Evolutionary conservation across 2,888 invertebrate species (phyloP).

Genomic region (Andrena chrysosceles): DNA sequence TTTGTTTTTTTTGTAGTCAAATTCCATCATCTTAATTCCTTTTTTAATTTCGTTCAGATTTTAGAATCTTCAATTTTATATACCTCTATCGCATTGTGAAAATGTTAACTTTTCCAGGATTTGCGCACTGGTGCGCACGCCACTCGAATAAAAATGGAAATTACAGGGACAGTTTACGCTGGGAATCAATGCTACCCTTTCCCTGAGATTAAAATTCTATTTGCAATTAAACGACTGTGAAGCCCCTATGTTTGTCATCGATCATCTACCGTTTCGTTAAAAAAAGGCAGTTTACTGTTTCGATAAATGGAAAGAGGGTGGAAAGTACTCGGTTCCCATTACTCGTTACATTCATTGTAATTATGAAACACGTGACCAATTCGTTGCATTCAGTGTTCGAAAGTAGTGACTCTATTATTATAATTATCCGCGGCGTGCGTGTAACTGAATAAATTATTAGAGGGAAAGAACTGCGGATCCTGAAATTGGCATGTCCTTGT

Average conservation of each 20-base stretch:
- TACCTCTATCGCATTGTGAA: not conserved
- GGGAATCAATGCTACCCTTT: constrained; percentile 41
- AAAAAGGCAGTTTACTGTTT: not conserved
- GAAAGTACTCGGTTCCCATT: not conserved
- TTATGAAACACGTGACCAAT: constrained; percentile 6
- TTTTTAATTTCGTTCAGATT: not conserved
- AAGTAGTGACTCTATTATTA: not conserved
- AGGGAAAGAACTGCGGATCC: not conserved
- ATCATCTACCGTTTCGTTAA: not conserved
- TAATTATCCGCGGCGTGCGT: constrained; percentile 21
- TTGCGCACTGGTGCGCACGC: constrained; percentile 10
- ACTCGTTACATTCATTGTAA: not conserved
- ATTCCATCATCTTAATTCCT: not conserved
- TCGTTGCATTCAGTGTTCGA: constrained; percentile 11
- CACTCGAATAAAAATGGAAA: constrained; percentile 52
- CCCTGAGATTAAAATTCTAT: constrained; percentile 48
- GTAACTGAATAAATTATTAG: constrained; percentile 44
- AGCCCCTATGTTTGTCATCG: constrained; percentile 6
- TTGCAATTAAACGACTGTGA: constrained; percentile 47
- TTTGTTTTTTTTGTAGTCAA: not conserved
- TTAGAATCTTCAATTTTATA: not conserved
- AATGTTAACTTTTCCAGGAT: constrained; percentile 26
- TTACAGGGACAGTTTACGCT: constrained; percentile 41
- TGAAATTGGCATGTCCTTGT: constrained; percentile 30
- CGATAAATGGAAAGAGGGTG: not conserved